A percentile compares a stretch with the other conserved stretches of the same genome.
Evolutionary conservation across 2,888 invertebrate species (phyloP).

Genomic region (Nomada ferruginata): DNA sequence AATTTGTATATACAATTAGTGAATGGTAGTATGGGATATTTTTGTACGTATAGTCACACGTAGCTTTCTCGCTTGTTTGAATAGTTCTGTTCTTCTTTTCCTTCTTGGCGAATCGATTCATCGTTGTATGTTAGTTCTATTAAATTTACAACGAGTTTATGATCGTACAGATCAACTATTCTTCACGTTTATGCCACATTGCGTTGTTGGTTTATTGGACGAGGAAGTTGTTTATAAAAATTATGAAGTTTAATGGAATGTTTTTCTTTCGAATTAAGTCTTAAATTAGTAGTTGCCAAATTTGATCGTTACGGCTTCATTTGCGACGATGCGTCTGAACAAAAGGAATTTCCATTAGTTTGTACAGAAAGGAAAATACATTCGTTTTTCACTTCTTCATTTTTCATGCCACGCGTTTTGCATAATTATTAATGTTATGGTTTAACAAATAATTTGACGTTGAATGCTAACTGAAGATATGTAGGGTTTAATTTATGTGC

Average conservation of each 20-base stretch:
- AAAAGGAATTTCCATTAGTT: slow-evolving; percentile 59
- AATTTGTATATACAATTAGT: slow-evolving; percentile 53
- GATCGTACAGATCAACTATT: slow-evolving; percentile 56
- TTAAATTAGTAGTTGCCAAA: slow-evolving; percentile 54
- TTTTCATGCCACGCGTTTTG: slow-evolving; percentile 56
- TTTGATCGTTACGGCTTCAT: slow-evolving; percentile 45
- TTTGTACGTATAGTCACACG: slow-evolving; percentile 44
- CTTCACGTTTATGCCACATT: slow-evolving; percentile 47
- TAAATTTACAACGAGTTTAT: slow-evolving; percentile 70
- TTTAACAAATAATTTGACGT: slow-evolving; percentile 49
- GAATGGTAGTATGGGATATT: slow-evolving; percentile 42
- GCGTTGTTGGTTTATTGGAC: slow-evolving; percentile 38
- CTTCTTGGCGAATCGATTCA: slow-evolving; percentile 57
- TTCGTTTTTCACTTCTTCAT: slow-evolving; percentile 72
- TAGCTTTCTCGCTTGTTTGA: slow-evolving; percentile 44
- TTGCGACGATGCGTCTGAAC: slow-evolving; percentile 40
- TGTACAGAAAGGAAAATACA: slow-evolving; percentile 49
- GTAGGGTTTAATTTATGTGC: slow-evolving; percentile 51
- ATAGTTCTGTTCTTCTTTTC: slow-evolving; percentile 44
- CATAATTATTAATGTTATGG: slow-evolving; percentile 35
- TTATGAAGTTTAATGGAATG: slow-evolving; percentile 52
- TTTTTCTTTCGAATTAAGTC: slow-evolving; percentile 51
- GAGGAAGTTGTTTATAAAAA: slow-evolving; percentile 41
- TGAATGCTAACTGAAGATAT: slow-evolving; percentile 55
- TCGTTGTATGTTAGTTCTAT: slow-evolving; percentile 65